A percentile compares a stretch with the other conserved stretches of the same genome.
phyloP scores from a whole-genome alignment of 1,140 invertebrate species.

The Popillia japonica region DNA sequence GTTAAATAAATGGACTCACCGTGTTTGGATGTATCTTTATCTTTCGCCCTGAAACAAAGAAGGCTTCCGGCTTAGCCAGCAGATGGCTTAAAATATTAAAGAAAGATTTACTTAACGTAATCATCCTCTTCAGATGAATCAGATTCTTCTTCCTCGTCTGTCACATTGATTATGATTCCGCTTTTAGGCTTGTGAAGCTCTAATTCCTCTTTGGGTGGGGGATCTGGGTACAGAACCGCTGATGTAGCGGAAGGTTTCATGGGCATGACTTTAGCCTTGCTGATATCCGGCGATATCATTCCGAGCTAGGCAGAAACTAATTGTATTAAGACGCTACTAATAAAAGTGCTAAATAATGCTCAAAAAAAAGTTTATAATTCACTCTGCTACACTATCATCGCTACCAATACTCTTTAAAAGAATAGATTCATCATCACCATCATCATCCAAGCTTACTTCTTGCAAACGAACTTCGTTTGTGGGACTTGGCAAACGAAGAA shows the following conservation, averaged over 20 bases:
- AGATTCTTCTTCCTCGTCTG: not conserved
- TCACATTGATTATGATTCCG: conserved; percentile 56
- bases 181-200: conserved; percentile 52
- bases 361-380: too few relatives aligned
- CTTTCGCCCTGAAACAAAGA: not conserved
- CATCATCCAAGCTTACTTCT: not conserved
- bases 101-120: not conserved
- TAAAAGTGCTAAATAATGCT: too few relatives aligned
- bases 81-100: too few relatives aligned
- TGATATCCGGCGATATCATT: conserved; percentile 52
- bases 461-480: not conserved
- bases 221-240: conserved; percentile 48
- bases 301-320: conserved; percentile 46
- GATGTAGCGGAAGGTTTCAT: conserved; percentile 48
- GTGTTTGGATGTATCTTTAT: not conserved
- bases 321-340: too few relatives aligned
- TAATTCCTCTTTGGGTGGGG: conserved; percentile 46
- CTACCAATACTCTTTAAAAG: not conserved
- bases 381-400: not conserved
- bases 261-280: conserved; percentile 52
- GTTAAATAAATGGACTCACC: too few relatives aligned
- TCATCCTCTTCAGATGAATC: conserved; percentile 27
- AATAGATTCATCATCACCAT: too few relatives aligned
- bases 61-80: too few relatives aligned
- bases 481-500: conserved; percentile 41